Percentiles rank a stretch among this genome's conserved stretches.
Evolutionary conservation across 2,888 invertebrate genomes (phyloP).

Genomic region (Pemphredon lugubris): DNA sequence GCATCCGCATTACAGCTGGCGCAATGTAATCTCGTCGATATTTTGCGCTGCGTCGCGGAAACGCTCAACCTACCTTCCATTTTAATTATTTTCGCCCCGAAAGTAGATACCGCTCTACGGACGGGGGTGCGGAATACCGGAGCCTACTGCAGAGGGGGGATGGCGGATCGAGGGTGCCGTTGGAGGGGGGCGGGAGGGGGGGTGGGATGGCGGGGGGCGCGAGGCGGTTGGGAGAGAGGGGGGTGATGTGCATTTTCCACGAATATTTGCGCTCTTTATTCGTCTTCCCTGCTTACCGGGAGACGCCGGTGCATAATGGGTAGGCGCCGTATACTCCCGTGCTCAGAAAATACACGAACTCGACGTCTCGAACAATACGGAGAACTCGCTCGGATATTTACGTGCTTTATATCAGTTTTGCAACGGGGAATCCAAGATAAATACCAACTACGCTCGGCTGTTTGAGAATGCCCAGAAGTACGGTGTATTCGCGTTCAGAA

Average conservation of each 20-base stretch:
- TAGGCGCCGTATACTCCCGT: conserved; percentile 58
- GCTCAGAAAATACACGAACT: conserved; percentile 55
- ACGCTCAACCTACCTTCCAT: conserved; percentile 71
- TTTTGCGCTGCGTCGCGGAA: conserved; percentile 74
- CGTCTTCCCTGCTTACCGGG: conserved; percentile 61
- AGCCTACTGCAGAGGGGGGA: no score
- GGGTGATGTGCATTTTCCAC: conserved; percentile 65
- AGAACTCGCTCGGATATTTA: conserved; percentile 49
- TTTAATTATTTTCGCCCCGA: conserved; percentile 76
- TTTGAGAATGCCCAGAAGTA: conserved; percentile 1
- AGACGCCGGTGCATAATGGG: conserved; percentile 67
- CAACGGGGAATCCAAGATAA: conserved; percentile 44
- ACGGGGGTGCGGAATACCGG: conserved; percentile 48
- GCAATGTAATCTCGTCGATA: conserved; percentile 80
- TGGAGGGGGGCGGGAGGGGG: conserved; percentile 20
- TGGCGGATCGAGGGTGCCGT: conserved; percentile 17
- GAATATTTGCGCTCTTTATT: conserved; percentile 73
- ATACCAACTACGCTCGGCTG: conserved; percentile 28
- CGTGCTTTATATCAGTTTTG: conserved; percentile 53
- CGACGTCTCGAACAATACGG: conserved; percentile 48
- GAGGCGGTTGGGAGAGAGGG: conserved; percentile 10
- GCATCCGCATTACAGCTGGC: conserved; percentile 77
- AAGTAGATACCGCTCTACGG: conserved; percentile 57
- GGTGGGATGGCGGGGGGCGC: conserved; percentile 3
- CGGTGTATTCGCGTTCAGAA: conserved; percentile 2